phyloP scores from a whole-genome alignment of 1,140 invertebrate species.

The Drosophila obscura region DNA sequence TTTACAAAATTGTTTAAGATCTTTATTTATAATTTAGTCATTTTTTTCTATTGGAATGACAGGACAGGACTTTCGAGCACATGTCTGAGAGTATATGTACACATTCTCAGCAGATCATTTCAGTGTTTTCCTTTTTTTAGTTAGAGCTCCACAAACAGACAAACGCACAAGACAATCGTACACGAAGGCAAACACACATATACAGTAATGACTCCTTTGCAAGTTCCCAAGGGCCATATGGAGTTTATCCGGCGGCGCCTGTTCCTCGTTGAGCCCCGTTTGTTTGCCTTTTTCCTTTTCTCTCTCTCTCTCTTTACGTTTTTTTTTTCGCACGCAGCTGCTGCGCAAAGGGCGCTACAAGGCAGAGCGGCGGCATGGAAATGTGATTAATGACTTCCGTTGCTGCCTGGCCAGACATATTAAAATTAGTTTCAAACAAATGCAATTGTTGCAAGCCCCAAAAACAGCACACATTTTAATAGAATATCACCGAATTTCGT shows the following conservation, averaged over 20 bases:
- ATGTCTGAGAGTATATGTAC: too few species aligned
- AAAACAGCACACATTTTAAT: slow-evolving; percentile 8
- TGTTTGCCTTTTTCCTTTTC: slow-evolving; percentile 14
- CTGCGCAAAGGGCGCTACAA: slow-evolving; percentile 38
- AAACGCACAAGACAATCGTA: too few species aligned
- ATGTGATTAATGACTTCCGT: slow-evolving; percentile 32
- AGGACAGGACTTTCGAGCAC: too few species aligned
- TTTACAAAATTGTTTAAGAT: too few species aligned
- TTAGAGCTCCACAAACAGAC: too few species aligned
- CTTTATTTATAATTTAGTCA: too few species aligned
- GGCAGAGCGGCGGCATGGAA: slow-evolving; percentile 7
- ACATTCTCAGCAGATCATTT: too few species aligned
- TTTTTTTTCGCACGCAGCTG: slow-evolving; percentile 48
- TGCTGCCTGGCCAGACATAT: not conserved
- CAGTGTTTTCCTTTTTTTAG: too few species aligned
- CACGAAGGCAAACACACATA: too few species aligned
- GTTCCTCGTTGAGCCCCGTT: slow-evolving; percentile 17
- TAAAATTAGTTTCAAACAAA: not conserved
- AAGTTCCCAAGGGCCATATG: slow-evolving; percentile 38
- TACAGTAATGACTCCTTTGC: not conserved
- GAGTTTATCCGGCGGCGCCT: slow-evolving; percentile 20
- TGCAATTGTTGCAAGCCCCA: not conserved
- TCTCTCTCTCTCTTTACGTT: not conserved
- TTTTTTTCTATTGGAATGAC: too few species aligned
- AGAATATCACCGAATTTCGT: slow-evolving; percentile 13